A percentile compares a stretch with the other conserved stretches of the same genome.
Conservation (phyloP, 2,888 invertebrate genomes). For the Stomorhina lunata region DNA sequence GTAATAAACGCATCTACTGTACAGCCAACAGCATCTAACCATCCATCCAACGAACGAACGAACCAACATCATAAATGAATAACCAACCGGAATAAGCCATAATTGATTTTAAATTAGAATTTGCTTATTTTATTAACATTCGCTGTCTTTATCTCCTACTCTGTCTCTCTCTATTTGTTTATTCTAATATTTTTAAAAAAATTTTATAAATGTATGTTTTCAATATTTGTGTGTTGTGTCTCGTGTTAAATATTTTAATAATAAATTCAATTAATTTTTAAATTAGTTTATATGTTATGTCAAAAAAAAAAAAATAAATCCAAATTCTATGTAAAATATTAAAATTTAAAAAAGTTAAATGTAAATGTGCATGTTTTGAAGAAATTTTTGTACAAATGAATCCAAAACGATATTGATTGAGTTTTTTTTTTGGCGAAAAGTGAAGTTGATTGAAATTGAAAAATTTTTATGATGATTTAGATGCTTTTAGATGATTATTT, state of each 20-base stretch:
- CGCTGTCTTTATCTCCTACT: slow-evolving; percentile 1
- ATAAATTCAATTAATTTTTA: neutral
- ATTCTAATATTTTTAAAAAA: slow-evolving; percentile 20
- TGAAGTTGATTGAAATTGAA: too few relatives aligned
- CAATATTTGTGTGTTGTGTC: slow-evolving; percentile 27
- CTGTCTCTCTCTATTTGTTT: slow-evolving; percentile 25
- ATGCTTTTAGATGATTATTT: too few relatives aligned
- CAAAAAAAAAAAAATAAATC: neutral
- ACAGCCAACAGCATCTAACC: slow-evolving; percentile 1
- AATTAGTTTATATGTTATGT: slow-evolving; percentile 1
- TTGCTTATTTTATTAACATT: slow-evolving; percentile 44
- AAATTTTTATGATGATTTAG: too few relatives aligned
- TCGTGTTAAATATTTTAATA: slow-evolving; percentile 27
- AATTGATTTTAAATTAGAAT: slow-evolving; percentile 58
- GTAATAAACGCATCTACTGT: neutral
- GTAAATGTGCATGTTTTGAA: slow-evolving; percentile 41
- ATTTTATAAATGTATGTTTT: neutral
- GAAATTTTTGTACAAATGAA: neutral
- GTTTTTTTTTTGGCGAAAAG: neutral
- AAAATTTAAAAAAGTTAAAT: too few relatives aligned
- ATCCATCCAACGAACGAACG: too few relatives aligned
- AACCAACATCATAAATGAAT: slow-evolving; percentile 1
- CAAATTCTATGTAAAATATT: too few relatives aligned
- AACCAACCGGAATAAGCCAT: slow-evolving; percentile 26
- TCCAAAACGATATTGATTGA: slow-evolving; percentile 38